Percentiles rank a stretch among this genome's conserved stretches.
These are phyloP conservation scores for Rhagologus leucostigma DNA, from an alignment of 2,113 vertebrate genomes.

Conservation along the genomic window DNA sequence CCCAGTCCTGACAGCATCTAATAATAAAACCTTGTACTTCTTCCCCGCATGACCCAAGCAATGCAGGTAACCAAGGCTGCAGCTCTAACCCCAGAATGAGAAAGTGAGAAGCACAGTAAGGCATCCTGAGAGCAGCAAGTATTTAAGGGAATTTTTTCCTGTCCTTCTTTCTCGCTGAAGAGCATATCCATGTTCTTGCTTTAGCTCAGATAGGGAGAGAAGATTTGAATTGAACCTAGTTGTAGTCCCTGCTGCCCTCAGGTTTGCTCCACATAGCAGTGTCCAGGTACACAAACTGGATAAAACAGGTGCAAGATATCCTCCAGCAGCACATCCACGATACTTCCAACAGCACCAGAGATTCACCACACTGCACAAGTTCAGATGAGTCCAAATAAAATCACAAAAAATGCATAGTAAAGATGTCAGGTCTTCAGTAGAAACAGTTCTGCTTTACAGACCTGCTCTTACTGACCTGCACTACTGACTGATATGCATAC, in stretches of 20 bases:
- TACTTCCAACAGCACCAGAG: neutral
- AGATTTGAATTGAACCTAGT: neutral
- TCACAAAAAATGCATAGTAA: neutral
- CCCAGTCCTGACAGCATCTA: neutral
- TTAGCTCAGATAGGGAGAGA: neutral
- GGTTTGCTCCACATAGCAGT: fast-evolving
- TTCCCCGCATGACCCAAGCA: neutral
- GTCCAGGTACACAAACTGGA: neutral
- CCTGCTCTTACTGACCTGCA: neutral
- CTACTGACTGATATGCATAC: neutral
- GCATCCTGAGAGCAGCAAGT: neutral
- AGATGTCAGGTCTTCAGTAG: neutral
- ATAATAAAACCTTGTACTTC: neutral
- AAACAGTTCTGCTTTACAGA: neutral
- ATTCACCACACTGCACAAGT: neutral
- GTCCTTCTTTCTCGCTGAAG: neutral
- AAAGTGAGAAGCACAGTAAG: neutral
- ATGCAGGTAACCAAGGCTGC: neutral
- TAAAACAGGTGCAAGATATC: neutral
- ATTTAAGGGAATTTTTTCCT: neutral
- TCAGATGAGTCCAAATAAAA: neutral
- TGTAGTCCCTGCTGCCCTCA: neutral
- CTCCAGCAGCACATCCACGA: neutral
- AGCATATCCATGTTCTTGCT: neutral
- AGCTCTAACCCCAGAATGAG: neutral